Evolutionary conservation across 2,888 invertebrate genomes (phyloP).

Genomic region (Caenorhabditis wallacei): DNA sequence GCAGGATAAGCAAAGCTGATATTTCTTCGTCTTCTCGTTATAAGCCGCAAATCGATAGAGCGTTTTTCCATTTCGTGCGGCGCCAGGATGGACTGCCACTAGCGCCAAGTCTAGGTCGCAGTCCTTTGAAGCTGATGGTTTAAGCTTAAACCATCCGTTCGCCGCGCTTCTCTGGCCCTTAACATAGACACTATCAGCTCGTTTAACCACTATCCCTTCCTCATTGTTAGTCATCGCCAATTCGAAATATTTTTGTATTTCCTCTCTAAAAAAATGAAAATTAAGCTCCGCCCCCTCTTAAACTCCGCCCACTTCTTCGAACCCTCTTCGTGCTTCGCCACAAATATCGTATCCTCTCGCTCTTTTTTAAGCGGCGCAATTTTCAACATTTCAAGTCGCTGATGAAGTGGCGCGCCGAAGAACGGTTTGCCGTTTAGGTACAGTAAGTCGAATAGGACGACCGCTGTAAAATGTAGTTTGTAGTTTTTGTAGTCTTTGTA

Average conservation of each 20-base stretch:
- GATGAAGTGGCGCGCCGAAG: constrained; percentile 71
- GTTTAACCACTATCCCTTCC: constrained; percentile 82
- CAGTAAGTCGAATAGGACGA: constrained; percentile 80
- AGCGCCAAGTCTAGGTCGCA: constrained; percentile 79
- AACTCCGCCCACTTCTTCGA: constrained; percentile 58
- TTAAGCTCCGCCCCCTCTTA: background rate
- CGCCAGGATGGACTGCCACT: constrained; percentile 70
- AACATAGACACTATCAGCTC: constrained; percentile 68
- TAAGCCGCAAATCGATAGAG: constrained; percentile 73
- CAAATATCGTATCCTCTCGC: constrained; percentile 65
- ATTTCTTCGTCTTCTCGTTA: constrained; percentile 61
- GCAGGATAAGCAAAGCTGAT: constrained; percentile 31
- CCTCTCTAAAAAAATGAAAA: constrained; percentile 67
- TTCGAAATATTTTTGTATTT: constrained; percentile 77
- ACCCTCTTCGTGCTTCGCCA: constrained; percentile 67
- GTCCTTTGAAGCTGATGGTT: constrained; percentile 78
- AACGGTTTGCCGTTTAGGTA: constrained; percentile 76
- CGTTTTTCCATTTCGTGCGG: constrained; percentile 54
- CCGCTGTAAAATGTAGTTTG: constrained; percentile 55
- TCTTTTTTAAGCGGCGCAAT: constrained; percentile 67
- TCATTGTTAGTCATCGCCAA: constrained; percentile 77
- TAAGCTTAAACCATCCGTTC: constrained; percentile 80
- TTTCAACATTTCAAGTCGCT: constrained; percentile 68
- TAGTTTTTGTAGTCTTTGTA: background rate
- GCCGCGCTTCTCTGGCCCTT: constrained; percentile 66